Conservation (phyloP, 2,888 invertebrate species). For the Cantharis lateralis region DNA sequence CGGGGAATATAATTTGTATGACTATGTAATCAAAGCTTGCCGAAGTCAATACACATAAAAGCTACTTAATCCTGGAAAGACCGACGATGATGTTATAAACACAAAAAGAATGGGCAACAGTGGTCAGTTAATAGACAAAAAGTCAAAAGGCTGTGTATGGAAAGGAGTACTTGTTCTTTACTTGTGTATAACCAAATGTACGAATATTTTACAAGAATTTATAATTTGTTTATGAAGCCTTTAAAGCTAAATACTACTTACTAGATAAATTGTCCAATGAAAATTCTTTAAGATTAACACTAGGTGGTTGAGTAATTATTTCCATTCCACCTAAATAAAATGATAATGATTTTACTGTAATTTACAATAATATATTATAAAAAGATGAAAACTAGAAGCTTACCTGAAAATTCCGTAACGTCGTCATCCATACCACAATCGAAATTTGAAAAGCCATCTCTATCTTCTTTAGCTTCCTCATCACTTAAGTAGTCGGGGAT, state of each 20-base stretch:
- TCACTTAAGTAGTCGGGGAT: slow-evolving; percentile 73
- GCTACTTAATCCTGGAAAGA: no score
- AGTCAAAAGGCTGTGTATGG: no score
- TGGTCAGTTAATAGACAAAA: background rate
- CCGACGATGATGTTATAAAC: no score
- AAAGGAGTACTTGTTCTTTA: no score
- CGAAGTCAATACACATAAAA: no score
- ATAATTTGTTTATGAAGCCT: background rate
- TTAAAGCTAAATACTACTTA: slow-evolving; percentile 38
- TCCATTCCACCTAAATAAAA: slow-evolving; percentile 51
- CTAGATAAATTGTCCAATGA: slow-evolving; percentile 46
- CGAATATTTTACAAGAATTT: background rate
- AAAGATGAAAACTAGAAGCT: background rate
- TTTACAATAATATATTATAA: background rate
- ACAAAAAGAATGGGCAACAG: no score
- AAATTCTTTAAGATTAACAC: slow-evolving; percentile 43
- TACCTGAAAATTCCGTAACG: slow-evolving; percentile 46
- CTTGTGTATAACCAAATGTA: background rate
- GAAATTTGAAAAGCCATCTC: slow-evolving; percentile 42
- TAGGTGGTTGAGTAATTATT: slow-evolving; percentile 52
- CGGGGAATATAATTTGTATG: no score
- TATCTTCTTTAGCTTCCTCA: slow-evolving; percentile 59
- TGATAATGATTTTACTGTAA: background rate
- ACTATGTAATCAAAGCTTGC: no score
- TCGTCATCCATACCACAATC: slow-evolving; percentile 41